phyloP scores from a whole-genome alignment of 2,113 vertebrate species.

The Myotis brandtii region DNA sequence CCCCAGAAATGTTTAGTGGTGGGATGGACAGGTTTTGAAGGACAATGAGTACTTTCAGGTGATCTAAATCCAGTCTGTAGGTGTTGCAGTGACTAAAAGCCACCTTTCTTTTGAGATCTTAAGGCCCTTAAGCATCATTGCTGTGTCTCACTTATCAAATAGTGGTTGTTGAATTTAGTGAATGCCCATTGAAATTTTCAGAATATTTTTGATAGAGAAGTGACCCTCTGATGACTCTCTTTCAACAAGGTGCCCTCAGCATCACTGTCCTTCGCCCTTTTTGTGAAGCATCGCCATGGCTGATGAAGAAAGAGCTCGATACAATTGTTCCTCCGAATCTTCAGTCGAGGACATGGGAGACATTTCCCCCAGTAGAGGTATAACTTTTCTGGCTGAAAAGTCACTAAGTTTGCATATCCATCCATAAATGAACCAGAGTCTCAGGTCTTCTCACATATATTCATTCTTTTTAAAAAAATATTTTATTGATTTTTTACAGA shows the following conservation, averaged over 20 bases:
- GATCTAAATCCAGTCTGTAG: neutral
- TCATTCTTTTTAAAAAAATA: neutral
- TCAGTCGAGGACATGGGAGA: slow-evolving; percentile 85
- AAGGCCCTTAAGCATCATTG: neutral
- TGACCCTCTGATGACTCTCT: slow-evolving; percentile 61
- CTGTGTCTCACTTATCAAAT: neutral
- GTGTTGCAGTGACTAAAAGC: neutral
- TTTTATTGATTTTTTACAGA: no score
- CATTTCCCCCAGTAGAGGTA: slow-evolving; percentile 89
- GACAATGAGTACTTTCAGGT: neutral
- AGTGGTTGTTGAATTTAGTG: neutral
- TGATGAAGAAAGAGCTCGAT: slow-evolving; percentile 87
- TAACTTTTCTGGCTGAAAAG: neutral
- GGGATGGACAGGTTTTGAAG: neutral
- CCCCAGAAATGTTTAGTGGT: neutral
- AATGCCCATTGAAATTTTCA: neutral
- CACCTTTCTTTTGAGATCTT: neutral
- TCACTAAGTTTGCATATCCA: neutral
- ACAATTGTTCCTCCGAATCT: slow-evolving; percentile 91
- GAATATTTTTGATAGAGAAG: neutral
- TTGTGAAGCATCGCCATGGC: slow-evolving; percentile 88
- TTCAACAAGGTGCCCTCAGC: slow-evolving; percentile 87
- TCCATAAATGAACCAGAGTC: neutral
- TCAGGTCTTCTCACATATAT: neutral
- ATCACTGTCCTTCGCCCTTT: slow-evolving; percentile 91